These are phyloP conservation scores for Caenorhabditis macrosperma DNA, from an alignment of 2,888 invertebrate genomes.

Conservation along the genomic window DNA sequence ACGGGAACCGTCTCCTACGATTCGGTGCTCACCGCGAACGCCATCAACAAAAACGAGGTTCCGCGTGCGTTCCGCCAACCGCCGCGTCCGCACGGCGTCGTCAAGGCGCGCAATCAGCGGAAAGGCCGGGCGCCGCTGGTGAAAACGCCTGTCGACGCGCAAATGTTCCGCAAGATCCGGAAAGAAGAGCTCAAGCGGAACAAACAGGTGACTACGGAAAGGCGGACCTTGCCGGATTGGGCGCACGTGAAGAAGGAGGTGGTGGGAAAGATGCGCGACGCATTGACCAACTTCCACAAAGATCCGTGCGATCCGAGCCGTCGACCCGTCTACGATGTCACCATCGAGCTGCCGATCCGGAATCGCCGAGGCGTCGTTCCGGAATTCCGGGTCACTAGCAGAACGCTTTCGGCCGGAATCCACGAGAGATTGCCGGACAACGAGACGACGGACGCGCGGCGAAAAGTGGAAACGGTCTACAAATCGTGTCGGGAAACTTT, in stretches of 20 bases:
- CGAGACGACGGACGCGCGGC: no score
- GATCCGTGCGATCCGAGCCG: no score
- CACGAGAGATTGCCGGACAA: no score
- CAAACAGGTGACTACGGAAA: neutral
- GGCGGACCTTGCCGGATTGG: neutral
- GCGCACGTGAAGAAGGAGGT: neutral
- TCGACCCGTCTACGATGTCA: constrained; percentile 10
- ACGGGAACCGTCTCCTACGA: constrained; percentile 42
- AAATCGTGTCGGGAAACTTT: no score
- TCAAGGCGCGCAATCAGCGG: neutral
- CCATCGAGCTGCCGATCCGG: neutral
- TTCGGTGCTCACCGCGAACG: constrained; percentile 15
- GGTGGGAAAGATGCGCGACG: neutral
- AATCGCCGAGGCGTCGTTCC: no score
- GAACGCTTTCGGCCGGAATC: neutral
- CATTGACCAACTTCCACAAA: constrained; percentile 21
- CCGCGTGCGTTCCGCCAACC: constrained; percentile 11
- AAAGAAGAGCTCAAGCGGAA: neutral
- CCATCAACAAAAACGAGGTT: neutral
- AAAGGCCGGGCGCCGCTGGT: neutral
- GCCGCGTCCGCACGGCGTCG: constrained; percentile 23
- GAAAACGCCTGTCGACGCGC: neutral
- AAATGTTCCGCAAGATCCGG: constrained; percentile 8
- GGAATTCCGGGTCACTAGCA: neutral
- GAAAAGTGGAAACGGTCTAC: no score